Percentiles rank a stretch among this genome's conserved stretches.
These are phyloP conservation scores for Syrrhaptes paradoxus DNA, from an alignment of 2,113 vertebrate species.

Conservation along the genomic window DNA sequence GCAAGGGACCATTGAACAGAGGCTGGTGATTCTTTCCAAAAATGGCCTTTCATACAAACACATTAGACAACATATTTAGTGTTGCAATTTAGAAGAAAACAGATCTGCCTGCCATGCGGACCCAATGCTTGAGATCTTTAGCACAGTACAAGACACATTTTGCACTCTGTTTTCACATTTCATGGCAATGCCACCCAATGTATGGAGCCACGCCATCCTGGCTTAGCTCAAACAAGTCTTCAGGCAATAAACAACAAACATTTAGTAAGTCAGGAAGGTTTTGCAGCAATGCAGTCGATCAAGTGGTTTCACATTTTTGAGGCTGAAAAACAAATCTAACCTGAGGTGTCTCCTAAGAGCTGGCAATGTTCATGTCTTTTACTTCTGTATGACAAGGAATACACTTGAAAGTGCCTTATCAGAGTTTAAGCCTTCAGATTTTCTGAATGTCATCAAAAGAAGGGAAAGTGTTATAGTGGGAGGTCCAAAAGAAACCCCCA, in stretches of 20 bases:
- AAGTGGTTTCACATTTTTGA: background rate
- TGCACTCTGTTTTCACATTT: background rate
- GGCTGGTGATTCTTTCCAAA: background rate
- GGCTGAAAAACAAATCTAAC: background rate
- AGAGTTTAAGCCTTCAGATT: background rate
- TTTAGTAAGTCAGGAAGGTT: background rate
- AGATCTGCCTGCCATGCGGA: background rate
- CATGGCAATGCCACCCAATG: accelerated
- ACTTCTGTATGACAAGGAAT: background rate
- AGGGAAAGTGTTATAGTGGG: background rate
- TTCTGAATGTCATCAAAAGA: background rate
- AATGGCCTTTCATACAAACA: background rate
- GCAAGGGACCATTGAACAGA: conserved; percentile 2
- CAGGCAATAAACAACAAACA: background rate
- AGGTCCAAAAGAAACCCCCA: background rate
- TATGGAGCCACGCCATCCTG: background rate
- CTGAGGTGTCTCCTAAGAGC: background rate
- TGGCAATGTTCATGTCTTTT: background rate
- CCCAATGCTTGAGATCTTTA: background rate
- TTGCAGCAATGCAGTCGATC: background rate
- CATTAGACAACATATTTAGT: background rate
- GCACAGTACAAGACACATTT: background rate
- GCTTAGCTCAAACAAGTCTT: background rate
- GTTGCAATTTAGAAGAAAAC: background rate
- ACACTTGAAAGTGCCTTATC: background rate